Percentiles rank a stretch among this genome's conserved stretches.
These are phyloP conservation scores for Halocynthia aurantium DNA, from an alignment of 23 tunicate species.

Conservation along the genomic window DNA sequence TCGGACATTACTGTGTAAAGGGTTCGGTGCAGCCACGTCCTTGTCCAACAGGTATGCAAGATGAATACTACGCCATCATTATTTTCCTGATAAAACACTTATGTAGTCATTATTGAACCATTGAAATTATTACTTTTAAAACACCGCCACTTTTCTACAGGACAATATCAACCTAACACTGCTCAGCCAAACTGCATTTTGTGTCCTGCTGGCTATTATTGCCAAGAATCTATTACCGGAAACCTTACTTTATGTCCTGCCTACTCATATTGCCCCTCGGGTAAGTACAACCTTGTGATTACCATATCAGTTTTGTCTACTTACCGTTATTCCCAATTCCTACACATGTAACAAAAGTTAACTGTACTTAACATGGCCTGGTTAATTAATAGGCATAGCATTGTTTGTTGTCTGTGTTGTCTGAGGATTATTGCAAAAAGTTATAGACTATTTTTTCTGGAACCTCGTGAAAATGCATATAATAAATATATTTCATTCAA, in stretches of 20 bases:
- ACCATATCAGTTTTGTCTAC: too few relatives aligned
- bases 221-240: constrained; percentile 55
- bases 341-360: too few relatives aligned
- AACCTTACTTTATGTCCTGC: constrained; percentile 62
- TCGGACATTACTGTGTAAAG: constrained; percentile 53
- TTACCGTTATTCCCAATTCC: too few relatives aligned
- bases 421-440: too few relatives aligned
- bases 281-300: constrained; percentile 15
- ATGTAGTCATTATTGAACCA: not conserved
- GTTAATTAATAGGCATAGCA: too few relatives aligned
- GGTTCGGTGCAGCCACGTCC: constrained; percentile 61
- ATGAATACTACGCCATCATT: not conserved
- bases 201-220: constrained; percentile 79
- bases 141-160: constrained; percentile 9
- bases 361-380: too few relatives aligned
- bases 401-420: too few relatives aligned
- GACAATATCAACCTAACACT: constrained; percentile 45
- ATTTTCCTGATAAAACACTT: too few relatives aligned
- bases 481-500: too few relatives aligned
- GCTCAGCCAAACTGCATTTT: constrained; percentile 23
- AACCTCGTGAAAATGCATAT: too few relatives aligned
- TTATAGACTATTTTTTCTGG: too few relatives aligned
- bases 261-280: constrained; percentile 64
- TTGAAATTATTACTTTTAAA: not conserved
- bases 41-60: constrained; percentile 43